Evolutionary conservation across 2,113 vertebrate species (phyloP), one percentile per base, ranked within the genome.

Genomic region (Aptenodytes patagonicus): DNA sequence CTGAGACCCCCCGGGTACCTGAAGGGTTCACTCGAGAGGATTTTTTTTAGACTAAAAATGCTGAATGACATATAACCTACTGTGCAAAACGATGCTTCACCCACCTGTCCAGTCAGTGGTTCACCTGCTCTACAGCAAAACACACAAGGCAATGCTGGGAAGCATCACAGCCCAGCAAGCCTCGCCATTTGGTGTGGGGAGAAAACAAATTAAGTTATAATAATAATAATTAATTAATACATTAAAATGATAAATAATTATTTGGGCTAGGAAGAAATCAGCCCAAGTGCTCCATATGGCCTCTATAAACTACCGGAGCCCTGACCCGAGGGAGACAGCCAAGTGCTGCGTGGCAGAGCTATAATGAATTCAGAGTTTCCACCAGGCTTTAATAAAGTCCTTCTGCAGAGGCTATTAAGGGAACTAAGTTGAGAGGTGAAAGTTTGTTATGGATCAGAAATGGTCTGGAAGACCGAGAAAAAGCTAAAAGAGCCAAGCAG

Each of bases 361-460:
- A 11, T 83, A 86, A 94, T 81, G 72, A 95, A 95, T 75, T 78
- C 49, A 34, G 38, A 65, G 60, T 71, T 91, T 92, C 92, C 72
- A 57, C 21, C 19, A 65, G 66, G 46, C 80, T 90, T 95, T 95
- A 86, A 82, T 90, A 84, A 92, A 96, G 60, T n/a, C 94, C 31
- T 86, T 78, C 86, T 81, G 73, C 85, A 70, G 75, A 90, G 68
- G 64, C 90, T 92, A 20, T 87, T 83, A 88, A 82, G 61, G 78
- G 58, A 89, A 22, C 55, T 34, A 40, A 94, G 75, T 60, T 0
- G 19, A 89, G 92, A 81, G 73, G 80, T 87, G 70, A 71, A 81
- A 68, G 70, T 95, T 90, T 90, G 76, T 52, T 55, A 54, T 2
- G 21, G 75, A 64, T 93, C 71, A 72, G 70, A 70, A 90, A 55